phyloP scores from a whole-genome alignment of 2,888 invertebrate species.

The Dendrolimus pini region DNA sequence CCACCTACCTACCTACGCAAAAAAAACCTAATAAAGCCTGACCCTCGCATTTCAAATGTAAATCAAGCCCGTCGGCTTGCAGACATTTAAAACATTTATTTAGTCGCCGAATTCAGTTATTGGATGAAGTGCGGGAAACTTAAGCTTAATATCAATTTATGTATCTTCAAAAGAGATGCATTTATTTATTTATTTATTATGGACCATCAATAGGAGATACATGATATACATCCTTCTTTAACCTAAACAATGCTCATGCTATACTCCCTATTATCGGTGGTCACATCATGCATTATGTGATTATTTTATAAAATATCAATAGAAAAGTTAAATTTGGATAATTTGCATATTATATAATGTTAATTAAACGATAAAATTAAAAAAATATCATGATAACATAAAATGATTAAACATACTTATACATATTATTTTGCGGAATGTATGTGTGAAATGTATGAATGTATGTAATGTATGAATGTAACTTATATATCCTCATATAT shows the following conservation, averaged over 20 bases:
- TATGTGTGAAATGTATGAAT: too few relatives aligned
- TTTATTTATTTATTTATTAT: neutral
- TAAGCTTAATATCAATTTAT: slow-evolving; percentile 27
- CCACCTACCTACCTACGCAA: slow-evolving; percentile 31
- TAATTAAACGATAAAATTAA: too few relatives aligned
- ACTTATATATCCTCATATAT: too few relatives aligned
- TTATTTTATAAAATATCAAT: neutral
- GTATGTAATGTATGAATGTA: too few relatives aligned
- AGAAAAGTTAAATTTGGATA: too few relatives aligned
- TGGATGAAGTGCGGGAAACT: slow-evolving; percentile 28
- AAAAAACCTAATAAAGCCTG: slow-evolving; percentile 48
- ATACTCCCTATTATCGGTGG: too few relatives aligned
- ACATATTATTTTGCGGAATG: too few relatives aligned
- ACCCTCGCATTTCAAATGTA: slow-evolving; percentile 55
- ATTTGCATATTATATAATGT: too few relatives aligned
- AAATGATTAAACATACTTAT: too few relatives aligned
- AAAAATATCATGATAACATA: too few relatives aligned
- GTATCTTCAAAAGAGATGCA: slow-evolving; percentile 5
- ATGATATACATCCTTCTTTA: neutral
- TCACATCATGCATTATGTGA: neutral
- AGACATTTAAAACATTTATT: slow-evolving; percentile 51
- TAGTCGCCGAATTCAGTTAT: slow-evolving; percentile 26
- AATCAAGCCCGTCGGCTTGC: slow-evolving; percentile 39
- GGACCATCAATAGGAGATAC: neutral
- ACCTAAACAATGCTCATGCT: too few relatives aligned